Evolutionary conservation across 2,797 vertebrate species (phyloP).

Genomic region (Erpetoichthys calabaricus): DNA sequence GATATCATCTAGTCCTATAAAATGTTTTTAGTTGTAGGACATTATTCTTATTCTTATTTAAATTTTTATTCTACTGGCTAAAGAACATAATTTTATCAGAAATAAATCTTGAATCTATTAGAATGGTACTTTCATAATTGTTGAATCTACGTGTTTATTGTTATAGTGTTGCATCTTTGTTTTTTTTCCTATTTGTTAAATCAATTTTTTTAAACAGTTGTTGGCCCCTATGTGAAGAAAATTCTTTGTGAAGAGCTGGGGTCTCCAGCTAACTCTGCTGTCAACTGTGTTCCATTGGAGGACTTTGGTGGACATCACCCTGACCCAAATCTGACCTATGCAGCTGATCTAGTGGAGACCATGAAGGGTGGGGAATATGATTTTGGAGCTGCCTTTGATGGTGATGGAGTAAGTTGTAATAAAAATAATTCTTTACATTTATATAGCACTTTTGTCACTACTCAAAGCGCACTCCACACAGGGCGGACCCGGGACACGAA

Average conservation of each 20-base stretch:
- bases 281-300: slow-evolving; percentile 81
- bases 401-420: slow-evolving; percentile 70
- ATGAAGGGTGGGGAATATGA: slow-evolving; percentile 93
- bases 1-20: too few species aligned
- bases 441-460: too few species aligned
- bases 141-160: too few species aligned
- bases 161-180: neutral
- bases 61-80: too few species aligned
- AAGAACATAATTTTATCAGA: too few species aligned
- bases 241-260: slow-evolving; percentile 93
- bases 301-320: slow-evolving; percentile 96
- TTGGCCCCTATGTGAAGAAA: slow-evolving; percentile 91
- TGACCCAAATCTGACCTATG: slow-evolving; percentile 92
- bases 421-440: too few species aligned
- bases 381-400: slow-evolving; percentile 93
- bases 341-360: slow-evolving; percentile 80
- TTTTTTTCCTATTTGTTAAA: neutral
- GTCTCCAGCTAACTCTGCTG: slow-evolving; percentile 77
- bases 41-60: too few species aligned
- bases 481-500: too few species aligned
- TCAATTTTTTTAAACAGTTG: slow-evolving; percentile 47
- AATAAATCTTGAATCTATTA: too few species aligned
- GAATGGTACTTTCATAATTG: too few species aligned
- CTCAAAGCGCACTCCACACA: too few species aligned
- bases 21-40: too few species aligned